Percentiles rank a stretch among this genome's conserved stretches.
Evolutionary conservation across 2,888 invertebrate genomes (phyloP).

Genomic region (Monoplex corrugatus): DNA sequence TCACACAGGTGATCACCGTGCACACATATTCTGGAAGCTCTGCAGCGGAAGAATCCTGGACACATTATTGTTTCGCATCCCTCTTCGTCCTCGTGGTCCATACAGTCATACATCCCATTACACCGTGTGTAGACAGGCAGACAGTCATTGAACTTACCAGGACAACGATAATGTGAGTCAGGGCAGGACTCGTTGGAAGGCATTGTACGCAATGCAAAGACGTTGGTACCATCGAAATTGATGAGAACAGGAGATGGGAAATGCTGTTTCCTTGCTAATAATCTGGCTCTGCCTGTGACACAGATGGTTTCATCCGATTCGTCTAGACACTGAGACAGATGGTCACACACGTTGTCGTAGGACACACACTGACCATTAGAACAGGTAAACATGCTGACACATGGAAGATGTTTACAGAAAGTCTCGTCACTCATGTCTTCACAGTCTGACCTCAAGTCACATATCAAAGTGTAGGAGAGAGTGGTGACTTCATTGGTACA

Average conservation of each 20-base stretch:
- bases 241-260: not conserved
- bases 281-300: too few species aligned
- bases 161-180: slow-evolving; percentile 6
- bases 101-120: not conserved
- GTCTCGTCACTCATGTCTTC: not conserved
- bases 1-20: not conserved
- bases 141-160: not conserved
- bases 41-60: slow-evolving; percentile 6
- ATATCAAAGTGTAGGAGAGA: not conserved
- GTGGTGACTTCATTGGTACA: not conserved
- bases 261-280: too few species aligned
- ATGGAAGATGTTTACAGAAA: not conserved
- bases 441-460: not conserved
- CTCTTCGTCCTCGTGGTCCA: slow-evolving; percentile 1
- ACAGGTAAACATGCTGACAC: not conserved
- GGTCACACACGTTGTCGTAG: not conserved
- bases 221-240: not conserved
- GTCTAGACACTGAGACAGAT: not conserved
- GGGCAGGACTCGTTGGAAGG: not conserved
- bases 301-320: not conserved
- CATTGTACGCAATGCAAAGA: not conserved
- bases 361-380: not conserved
- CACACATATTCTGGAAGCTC: not conserved
- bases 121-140: slow-evolving; percentile 15
- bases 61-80: not conserved